Evolutionary conservation across 2,888 invertebrate genomes (phyloP).

Genomic region (Chironomus tentans): DNA sequence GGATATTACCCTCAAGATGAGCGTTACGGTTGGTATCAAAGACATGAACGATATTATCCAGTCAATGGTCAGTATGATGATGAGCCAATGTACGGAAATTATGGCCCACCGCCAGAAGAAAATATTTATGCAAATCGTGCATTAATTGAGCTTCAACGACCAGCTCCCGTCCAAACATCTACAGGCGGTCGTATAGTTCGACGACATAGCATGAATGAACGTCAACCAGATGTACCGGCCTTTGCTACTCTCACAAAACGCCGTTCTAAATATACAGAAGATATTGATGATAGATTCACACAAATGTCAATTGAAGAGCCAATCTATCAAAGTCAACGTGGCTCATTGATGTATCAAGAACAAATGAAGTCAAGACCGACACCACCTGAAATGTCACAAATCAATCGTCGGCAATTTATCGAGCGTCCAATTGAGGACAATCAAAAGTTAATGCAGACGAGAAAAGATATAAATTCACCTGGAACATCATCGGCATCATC

Average conservation of each 20-base stretch:
- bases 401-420: slow-evolving; percentile 36
- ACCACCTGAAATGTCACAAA: neutral
- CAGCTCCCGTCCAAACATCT: neutral
- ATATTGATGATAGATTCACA: slow-evolving; percentile 40
- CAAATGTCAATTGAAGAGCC: slow-evolving; percentile 34
- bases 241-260: slow-evolving; percentile 18
- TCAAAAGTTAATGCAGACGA: neutral
- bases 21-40: slow-evolving; percentile 28
- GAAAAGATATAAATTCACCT: slow-evolving; percentile 9
- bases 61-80: slow-evolving; percentile 40
- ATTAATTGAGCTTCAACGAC: slow-evolving; percentile 39
- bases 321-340: slow-evolving; percentile 39
- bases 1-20: slow-evolving; percentile 16
- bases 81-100: slow-evolving; percentile 40
- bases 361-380: neutral
- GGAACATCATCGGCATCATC: slow-evolving; percentile 9
- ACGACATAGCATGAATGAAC: slow-evolving; percentile 41
- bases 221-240: slow-evolving; percentile 29
- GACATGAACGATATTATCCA: slow-evolving; percentile 30
- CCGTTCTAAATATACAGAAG: slow-evolving; percentile 30
- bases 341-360: slow-evolving; percentile 21
- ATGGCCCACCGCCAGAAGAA: slow-evolving; percentile 28
- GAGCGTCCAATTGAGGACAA: slow-evolving; percentile 19
- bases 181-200: slow-evolving; percentile 35
- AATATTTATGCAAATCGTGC: slow-evolving; percentile 42